A percentile compares a stretch with the other conserved stretches of the same genome.
These are phyloP conservation scores for Poecilia gillii DNA, from an alignment of 2,797 vertebrate genomes.

Conservation along the genomic window DNA sequence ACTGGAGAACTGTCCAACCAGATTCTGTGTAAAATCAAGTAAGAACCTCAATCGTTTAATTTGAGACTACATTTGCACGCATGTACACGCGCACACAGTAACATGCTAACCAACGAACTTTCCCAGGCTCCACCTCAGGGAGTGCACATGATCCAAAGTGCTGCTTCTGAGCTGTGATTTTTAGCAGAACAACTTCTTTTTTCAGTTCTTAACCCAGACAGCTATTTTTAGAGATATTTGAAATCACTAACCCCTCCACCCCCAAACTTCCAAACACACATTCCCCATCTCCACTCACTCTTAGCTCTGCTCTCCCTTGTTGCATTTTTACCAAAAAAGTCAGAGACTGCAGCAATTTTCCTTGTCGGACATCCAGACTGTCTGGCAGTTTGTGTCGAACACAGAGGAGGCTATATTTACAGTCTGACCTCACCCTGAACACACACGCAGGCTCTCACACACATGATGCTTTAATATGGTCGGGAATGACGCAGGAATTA, in stretches of 20 bases:
- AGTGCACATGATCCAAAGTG: constrained; percentile 69
- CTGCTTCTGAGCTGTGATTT: constrained; percentile 74
- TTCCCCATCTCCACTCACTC: constrained; percentile 12
- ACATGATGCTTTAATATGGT: constrained; percentile 30
- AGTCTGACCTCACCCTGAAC: constrained; percentile 65
- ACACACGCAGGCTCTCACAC: constrained; percentile 19
- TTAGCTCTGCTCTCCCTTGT: constrained; percentile 29
- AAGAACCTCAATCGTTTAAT: constrained; percentile 44
- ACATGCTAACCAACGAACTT: constrained; percentile 47
- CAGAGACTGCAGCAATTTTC: constrained; percentile 70
- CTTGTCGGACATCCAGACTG: constrained; percentile 78
- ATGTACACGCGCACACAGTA: constrained; percentile 13
- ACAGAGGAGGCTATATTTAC: constrained; percentile 73
- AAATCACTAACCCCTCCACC: constrained; percentile 73
- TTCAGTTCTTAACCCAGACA: constrained; percentile 43
- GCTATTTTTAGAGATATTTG: constrained; percentile 78
- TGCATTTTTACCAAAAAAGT: constrained; percentile 80
- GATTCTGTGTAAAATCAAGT: constrained; percentile 25
- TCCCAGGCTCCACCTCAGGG: constrained; percentile 80
- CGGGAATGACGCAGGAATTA: constrained; percentile 60
- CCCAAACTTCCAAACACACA: constrained; percentile 13
- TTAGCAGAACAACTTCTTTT: constrained; percentile 71
- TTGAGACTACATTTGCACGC: constrained; percentile 15
- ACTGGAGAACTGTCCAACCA: constrained; percentile 11
- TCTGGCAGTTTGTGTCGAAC: constrained; percentile 67